Evolutionary conservation across 35 echinoderm and acorn worm genomes (phyloP).

Genomic region (Lytechinus pictus): DNA sequence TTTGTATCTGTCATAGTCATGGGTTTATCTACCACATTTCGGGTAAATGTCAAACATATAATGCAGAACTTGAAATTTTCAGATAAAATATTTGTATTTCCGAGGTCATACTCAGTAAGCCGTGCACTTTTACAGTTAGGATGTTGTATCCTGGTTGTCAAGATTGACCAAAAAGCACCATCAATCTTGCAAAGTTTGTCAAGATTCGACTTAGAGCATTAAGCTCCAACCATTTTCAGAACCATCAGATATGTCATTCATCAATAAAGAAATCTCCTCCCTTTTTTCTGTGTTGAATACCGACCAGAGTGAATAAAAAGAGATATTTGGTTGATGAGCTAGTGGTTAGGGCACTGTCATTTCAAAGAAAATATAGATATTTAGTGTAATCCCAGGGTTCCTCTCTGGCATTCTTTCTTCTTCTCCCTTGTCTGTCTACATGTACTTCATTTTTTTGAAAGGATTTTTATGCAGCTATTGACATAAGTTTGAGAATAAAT

Average conservation of each 20-base stretch:
- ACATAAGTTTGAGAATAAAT: too few relatives aligned
- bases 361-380: background rate
- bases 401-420: background rate
- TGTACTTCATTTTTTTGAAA: too few relatives aligned
- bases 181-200: background rate
- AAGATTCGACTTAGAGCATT: background rate
- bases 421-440: too few relatives aligned
- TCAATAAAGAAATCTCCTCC: background rate
- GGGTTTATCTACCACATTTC: background rate
- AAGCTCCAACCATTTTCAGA: background rate
- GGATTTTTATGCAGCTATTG: too few relatives aligned
- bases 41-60: background rate
- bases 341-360: background rate
- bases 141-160: background rate
- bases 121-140: background rate
- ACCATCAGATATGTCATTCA: background rate
- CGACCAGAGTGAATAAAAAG: background rate
- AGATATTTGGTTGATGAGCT: background rate
- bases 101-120: background rate
- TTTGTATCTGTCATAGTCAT: constrained; percentile 3
- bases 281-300: background rate
- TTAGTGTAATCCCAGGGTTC: background rate
- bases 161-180: background rate
- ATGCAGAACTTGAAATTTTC: background rate
- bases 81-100: background rate